A percentile compares a stretch with the other conserved stretches of the same genome.
Conservation (phyloP, 2,113 vertebrate species). For the Hyla sarda region DNA sequence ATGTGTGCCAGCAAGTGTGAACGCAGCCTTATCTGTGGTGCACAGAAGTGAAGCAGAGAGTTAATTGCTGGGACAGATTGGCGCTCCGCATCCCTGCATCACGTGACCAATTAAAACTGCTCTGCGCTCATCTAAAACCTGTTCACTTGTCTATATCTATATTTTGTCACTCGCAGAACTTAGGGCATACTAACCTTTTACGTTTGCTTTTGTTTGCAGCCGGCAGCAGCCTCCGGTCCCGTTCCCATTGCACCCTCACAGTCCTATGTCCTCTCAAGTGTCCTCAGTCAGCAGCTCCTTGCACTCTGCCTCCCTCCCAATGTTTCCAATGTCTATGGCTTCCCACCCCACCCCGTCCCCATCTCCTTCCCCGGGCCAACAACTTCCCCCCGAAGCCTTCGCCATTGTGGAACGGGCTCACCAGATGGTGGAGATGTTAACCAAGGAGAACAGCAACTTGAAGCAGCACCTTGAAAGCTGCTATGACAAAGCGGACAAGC, state of each 20-base stretch:
- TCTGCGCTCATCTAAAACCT: not conserved
- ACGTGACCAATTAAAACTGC: conserved; percentile 13
- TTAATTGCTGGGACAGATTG: conserved; percentile 11
- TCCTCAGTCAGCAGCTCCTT: conserved; percentile 64
- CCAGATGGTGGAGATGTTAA: conserved; percentile 85
- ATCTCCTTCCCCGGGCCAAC: conserved; percentile 63
- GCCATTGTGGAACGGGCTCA: conserved; percentile 83
- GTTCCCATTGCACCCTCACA: conserved; percentile 75
- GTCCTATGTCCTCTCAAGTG: conserved; percentile 80
- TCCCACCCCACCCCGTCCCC: conserved; percentile 47
- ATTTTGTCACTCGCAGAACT: not conserved
- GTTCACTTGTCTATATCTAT: conserved; percentile 32
- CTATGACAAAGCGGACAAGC: conserved; percentile 80
- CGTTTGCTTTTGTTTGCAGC: conserved; percentile 60
- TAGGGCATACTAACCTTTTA: not conserved
- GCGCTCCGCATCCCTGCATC: not conserved
- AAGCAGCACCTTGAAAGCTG: conserved; percentile 82
- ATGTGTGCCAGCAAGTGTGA: not conserved
- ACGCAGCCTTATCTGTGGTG: not conserved
- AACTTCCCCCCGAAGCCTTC: conserved; percentile 75
- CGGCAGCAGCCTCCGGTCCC: conserved; percentile 77
- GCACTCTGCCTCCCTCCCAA: conserved; percentile 69
- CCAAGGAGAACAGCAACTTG: conserved; percentile 80
- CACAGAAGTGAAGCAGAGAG: not conserved
- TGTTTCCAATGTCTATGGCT: conserved; percentile 56